These are phyloP conservation scores for Amphiprion percula DNA, from an alignment of 2,113 vertebrate species.

Conservation along the genomic window DNA sequence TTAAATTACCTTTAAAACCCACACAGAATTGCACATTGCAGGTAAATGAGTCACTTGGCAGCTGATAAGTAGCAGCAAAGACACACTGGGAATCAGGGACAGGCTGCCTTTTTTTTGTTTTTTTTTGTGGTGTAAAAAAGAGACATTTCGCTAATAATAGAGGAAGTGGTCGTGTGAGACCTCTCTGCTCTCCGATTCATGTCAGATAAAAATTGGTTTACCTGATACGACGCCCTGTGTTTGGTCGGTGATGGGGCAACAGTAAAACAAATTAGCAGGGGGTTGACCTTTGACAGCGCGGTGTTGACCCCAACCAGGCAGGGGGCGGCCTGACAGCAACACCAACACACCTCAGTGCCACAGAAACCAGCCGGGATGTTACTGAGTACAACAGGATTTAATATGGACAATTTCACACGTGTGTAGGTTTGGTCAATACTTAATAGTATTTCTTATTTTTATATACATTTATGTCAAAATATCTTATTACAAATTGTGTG, in stretches of 20 bases:
- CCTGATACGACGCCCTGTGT: slow-evolving; percentile 69
- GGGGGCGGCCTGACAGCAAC: slow-evolving; percentile 45
- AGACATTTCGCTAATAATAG: slow-evolving; percentile 74
- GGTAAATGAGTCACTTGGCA: slow-evolving; percentile 68
- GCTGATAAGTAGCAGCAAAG: slow-evolving; percentile 70
- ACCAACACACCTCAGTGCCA: slow-evolving; percentile 35
- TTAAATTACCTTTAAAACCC: slow-evolving; percentile 76
- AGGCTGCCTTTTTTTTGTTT: slow-evolving; percentile 72
- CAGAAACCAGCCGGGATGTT: slow-evolving; percentile 3
- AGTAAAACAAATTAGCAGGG: slow-evolving; percentile 76
- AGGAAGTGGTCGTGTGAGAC: slow-evolving; percentile 76
- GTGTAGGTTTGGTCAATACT: neutral
- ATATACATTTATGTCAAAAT: neutral
- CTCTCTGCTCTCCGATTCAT: slow-evolving; percentile 72
- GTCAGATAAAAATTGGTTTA: slow-evolving; percentile 86
- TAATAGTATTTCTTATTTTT: neutral
- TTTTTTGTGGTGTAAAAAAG: slow-evolving; percentile 38
- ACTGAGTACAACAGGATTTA: neutral
- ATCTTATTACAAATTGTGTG: neutral
- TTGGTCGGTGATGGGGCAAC: slow-evolving; percentile 66
- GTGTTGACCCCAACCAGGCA: slow-evolving; percentile 40
- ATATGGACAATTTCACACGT: neutral
- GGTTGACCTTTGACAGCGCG: slow-evolving; percentile 59
- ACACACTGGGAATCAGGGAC: slow-evolving; percentile 75
- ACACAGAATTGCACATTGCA: slow-evolving; percentile 61